Percentiles rank a stretch among this genome's conserved stretches.
phyloP scores from a whole-genome alignment of 2,888 invertebrate species.

The Dendrolimus pini region DNA sequence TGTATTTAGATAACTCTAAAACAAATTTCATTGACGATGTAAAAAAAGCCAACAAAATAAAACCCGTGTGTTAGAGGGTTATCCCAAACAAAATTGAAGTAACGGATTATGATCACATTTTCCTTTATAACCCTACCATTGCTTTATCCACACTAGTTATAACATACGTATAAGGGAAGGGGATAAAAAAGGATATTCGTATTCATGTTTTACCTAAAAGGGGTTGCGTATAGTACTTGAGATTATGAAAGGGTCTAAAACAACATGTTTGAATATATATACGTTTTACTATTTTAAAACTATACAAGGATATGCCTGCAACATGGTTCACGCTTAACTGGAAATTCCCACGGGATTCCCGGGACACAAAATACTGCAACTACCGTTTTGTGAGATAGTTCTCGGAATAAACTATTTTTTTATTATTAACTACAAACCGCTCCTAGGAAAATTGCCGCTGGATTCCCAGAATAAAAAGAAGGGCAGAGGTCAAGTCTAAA shows the following conservation, averaged over 20 bases:
- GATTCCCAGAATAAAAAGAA: no score
- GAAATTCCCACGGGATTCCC: no score
- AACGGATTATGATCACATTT: conserved; percentile 61
- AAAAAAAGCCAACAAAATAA: background rate
- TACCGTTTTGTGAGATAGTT: no score
- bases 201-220: conserved; percentile 49
- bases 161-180: conserved; percentile 19
- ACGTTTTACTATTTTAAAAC: no score
- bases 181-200: conserved; percentile 37
- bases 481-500: no score
- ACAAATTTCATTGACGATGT: background rate
- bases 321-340: no score
- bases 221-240: conserved; percentile 35
- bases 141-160: conserved; percentile 42
- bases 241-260: conserved; percentile 29
- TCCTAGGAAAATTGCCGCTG: no score
- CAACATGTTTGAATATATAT: no score
- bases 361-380: no score
- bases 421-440: no score
- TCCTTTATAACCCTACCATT: conserved; percentile 49
- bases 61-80: conserved; percentile 24
- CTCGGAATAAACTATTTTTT: no score
- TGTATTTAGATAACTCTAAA: background rate
- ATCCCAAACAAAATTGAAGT: conserved; percentile 52
- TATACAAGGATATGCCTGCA: no score